Conservation (phyloP, 2,888 invertebrate genomes). For the Piscicola geometra region DNA sequence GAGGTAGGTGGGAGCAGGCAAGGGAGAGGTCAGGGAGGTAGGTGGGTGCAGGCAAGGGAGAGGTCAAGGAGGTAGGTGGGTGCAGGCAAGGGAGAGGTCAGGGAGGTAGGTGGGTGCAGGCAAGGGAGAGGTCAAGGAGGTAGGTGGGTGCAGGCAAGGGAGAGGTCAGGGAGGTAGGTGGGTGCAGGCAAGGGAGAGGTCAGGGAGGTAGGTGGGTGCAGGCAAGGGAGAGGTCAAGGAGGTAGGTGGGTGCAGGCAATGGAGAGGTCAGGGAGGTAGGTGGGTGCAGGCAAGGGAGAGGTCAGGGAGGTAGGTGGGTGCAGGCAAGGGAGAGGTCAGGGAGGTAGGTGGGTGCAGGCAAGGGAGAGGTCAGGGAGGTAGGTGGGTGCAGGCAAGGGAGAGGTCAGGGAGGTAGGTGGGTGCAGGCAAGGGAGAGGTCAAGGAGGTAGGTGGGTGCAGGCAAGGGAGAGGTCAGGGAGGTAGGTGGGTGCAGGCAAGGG, state of each 20-base stretch:
- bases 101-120: too few species aligned
- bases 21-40: too few species aligned
- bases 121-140: neutral
- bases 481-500: neutral
- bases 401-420: neutral
- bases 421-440: neutral
- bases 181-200: neutral
- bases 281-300: neutral
- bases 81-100: too few species aligned
- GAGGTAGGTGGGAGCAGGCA: too few species aligned
- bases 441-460: neutral
- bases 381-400: neutral
- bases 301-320: neutral
- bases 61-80: too few species aligned
- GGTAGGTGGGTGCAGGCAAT: neutral
- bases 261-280: neutral
- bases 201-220: neutral
- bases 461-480: neutral
- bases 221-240: conserved; percentile 17
- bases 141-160: neutral
- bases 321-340: neutral
- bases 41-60: too few species aligned
- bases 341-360: neutral
- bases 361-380: neutral
- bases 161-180: neutral